Conservation (phyloP, 2,113 vertebrate species). For the Pipra filicauda region DNA sequence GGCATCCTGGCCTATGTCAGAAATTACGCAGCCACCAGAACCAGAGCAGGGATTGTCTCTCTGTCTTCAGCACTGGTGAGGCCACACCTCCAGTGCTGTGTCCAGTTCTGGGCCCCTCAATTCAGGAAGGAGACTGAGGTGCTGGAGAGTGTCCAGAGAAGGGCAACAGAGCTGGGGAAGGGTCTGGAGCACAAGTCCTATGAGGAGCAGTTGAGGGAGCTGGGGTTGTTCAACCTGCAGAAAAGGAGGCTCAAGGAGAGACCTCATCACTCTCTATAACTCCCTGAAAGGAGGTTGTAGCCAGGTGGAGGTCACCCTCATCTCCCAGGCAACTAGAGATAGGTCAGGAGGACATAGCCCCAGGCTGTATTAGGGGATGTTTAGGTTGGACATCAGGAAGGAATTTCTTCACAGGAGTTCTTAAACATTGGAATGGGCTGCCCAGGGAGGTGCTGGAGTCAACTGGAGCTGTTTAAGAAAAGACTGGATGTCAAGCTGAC, state of each 20-base stretch:
- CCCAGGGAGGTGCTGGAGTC: neutral
- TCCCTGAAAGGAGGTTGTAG: neutral
- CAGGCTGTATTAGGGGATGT: neutral
- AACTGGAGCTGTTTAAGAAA: neutral
- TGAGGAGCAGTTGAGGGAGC: neutral
- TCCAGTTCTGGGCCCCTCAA: rapidly evolving
- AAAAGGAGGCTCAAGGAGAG: neutral
- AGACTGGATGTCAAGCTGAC: neutral
- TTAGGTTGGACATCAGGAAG: neutral
- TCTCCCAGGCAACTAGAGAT: neutral
- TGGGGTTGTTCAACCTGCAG: neutral
- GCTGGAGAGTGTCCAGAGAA: neutral
- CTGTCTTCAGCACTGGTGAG: neutral
- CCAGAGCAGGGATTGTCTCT: neutral
- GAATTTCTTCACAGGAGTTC: neutral
- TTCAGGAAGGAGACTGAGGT: neutral
- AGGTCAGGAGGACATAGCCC: neutral
- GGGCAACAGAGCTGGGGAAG: neutral
- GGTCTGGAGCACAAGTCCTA: neutral
- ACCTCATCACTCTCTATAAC: rapidly evolving
- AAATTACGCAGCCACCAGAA: neutral
- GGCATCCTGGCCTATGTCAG: neutral
- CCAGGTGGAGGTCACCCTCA: neutral
- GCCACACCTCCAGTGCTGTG: neutral
- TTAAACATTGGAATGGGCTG: neutral